Conservation (phyloP, 1,140 invertebrate species). For the Dinothrombium tinctorium region DNA sequence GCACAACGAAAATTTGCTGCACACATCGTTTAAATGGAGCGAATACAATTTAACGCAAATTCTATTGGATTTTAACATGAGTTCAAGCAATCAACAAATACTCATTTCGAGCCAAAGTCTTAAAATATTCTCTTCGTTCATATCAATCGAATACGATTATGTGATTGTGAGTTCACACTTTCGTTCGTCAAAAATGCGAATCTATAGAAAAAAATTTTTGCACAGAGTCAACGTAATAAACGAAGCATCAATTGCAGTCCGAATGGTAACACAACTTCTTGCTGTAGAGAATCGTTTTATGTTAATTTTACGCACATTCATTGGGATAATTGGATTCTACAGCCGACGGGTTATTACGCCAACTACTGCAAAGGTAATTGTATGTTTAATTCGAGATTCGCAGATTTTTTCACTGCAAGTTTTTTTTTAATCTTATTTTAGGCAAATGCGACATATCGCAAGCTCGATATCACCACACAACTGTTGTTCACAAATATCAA, state of each 20-base stretch:
- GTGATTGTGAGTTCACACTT: neutral
- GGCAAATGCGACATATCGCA: conserved; percentile 13
- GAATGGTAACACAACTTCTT: conserved; percentile 5
- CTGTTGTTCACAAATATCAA: conserved; percentile 10
- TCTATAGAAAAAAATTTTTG: neutral
- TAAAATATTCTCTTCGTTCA: neutral
- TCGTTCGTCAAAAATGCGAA: neutral
- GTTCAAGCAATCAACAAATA: neutral
- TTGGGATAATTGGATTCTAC: conserved; percentile 14
- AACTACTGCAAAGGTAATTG: conserved; percentile 13
- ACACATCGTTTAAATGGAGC: neutral
- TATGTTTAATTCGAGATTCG: neutral
- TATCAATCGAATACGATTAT: neutral
- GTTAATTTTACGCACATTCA: conserved; percentile 12
- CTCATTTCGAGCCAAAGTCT: neutral
- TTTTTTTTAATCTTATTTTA: neutral
- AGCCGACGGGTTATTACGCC: conserved; percentile 11
- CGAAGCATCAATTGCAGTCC: conserved; percentile 8
- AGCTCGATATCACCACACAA: conserved; percentile 13
- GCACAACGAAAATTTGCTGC: neutral
- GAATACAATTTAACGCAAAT: conserved; percentile 3
- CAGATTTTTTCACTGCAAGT: neutral
- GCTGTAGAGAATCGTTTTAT: conserved; percentile 11
- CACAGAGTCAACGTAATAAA: conserved; percentile 2
- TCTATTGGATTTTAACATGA: neutral